Evolutionary conservation across 2,888 invertebrate species (phyloP), one percentile per base, ranked within the genome.

Genomic region (Iphiclides podalirius): DNA sequence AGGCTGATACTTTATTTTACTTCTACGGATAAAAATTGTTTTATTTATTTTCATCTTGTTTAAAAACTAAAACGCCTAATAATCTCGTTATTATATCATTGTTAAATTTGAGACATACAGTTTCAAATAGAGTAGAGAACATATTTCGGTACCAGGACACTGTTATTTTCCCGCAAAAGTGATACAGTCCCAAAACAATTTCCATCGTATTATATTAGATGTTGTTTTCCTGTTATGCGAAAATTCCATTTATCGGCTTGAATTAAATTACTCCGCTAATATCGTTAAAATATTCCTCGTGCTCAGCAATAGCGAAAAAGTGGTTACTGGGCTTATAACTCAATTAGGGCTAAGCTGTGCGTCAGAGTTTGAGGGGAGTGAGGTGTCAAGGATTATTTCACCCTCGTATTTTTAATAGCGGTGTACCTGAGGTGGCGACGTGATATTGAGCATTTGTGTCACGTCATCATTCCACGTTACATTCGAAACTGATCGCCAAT

Each of bases 301-400:
- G 12, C 1, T 17, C 11, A 14, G 14, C 35, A 15, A 36, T 45
- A 16, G 54, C 38, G 49, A 43, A 52, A 52, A 61, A 55, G 50
- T 53, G 54, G 57, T 61, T 61, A 61, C 53, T 54, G 41, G 52
- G 48, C 51, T 57, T 58, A 58, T 66, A 70, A 67, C 63, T 73
- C 67, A 67, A 72, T 73, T 67, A 71, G 52, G 52, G 52, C 43
- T 54, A 62, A 58, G 61, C 55, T 52, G 47, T 31, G 35, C 42
- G 34, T 42, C 37, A 53, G 34, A 40, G 42, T 39, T 20, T 41
- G 38, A 35, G 36, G 43, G 41, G 41, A 40, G 33, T 17, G 23
- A 37, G 44, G 51, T 20, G 43, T 45, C 51, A 20, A 50, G 43
- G 37, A 54, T 57, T 60, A 56, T 60, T 60, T 52, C 59, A 58